phyloP scores from a whole-genome alignment of 2,113 vertebrate genomes.

The Oncorhynchus mykiss region DNA sequence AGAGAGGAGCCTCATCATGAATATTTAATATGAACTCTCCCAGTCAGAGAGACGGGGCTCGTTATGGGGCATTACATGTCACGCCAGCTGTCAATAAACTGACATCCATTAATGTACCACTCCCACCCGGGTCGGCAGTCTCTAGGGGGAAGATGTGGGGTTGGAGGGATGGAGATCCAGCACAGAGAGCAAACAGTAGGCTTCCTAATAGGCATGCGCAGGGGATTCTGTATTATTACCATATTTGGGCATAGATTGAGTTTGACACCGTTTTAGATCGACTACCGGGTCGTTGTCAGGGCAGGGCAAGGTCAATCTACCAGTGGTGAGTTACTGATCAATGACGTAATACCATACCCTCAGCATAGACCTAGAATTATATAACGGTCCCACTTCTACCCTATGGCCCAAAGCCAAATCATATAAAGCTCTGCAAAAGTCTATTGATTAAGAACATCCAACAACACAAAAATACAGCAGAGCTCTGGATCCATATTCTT shows the following conservation, averaged over 20 bases:
- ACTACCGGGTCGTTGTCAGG: background rate
- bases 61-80: slow-evolving; percentile 67
- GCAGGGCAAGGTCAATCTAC: too few relatives aligned
- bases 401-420: too few relatives aligned
- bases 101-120: slow-evolving; percentile 56
- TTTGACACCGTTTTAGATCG: background rate
- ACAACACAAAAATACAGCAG: too few relatives aligned
- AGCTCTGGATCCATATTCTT: too few relatives aligned
- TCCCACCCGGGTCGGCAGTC: background rate
- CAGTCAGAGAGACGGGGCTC: slow-evolving; percentile 59
- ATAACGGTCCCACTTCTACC: too few relatives aligned
- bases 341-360: too few relatives aligned
- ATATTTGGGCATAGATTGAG: slow-evolving; percentile 61
- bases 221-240: slow-evolving; percentile 34
- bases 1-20: slow-evolving; percentile 59
- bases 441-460: too few relatives aligned
- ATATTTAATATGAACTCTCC: slow-evolving; percentile 68
- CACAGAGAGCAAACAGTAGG: slow-evolving; percentile 38
- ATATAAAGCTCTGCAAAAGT: too few relatives aligned
- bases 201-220: slow-evolving; percentile 12
- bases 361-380: too few relatives aligned
- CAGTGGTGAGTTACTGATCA: too few relatives aligned
- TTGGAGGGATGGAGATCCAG: slow-evolving; percentile 19
- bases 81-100: slow-evolving; percentile 68
- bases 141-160: background rate